These are phyloP conservation scores for Anarhynchus alexandrinus DNA, from an alignment of 2,113 vertebrate species.

Conservation along the genomic window DNA sequence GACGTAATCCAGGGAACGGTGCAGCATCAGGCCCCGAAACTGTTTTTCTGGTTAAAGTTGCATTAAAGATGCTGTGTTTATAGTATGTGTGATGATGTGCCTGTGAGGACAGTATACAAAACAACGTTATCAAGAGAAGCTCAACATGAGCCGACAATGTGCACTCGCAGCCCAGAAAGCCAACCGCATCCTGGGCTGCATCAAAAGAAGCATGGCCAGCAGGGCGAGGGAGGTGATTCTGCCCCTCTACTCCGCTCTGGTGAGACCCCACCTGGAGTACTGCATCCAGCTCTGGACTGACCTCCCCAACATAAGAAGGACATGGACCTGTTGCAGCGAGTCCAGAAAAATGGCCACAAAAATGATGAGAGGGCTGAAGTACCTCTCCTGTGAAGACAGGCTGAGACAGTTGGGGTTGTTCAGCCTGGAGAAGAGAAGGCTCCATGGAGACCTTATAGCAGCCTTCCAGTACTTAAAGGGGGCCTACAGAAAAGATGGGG, in stretches of 20 bases:
- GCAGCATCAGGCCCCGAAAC: background rate
- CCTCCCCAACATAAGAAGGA: background rate
- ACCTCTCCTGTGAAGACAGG: background rate
- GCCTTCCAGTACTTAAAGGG: background rate
- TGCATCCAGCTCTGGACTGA: background rate
- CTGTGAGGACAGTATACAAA: accelerated
- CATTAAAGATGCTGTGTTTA: accelerated
- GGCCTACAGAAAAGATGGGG: background rate
- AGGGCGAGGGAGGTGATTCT: background rate
- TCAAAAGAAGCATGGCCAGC: background rate
- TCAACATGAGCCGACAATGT: background rate
- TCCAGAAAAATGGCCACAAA: background rate
- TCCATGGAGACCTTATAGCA: background rate
- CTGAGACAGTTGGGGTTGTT: background rate
- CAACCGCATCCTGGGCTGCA: background rate
- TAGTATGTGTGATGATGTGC: accelerated
- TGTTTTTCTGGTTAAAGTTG: background rate
- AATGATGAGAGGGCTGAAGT: background rate
- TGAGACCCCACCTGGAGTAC: background rate
- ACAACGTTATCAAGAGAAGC: background rate
- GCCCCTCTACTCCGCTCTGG: background rate
- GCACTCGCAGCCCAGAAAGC: background rate
- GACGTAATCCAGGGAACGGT: accelerated
- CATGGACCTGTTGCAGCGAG: background rate
- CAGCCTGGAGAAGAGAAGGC: background rate